Conservation (phyloP, 2,888 invertebrate genomes). For the Hyalella azteca region DNA sequence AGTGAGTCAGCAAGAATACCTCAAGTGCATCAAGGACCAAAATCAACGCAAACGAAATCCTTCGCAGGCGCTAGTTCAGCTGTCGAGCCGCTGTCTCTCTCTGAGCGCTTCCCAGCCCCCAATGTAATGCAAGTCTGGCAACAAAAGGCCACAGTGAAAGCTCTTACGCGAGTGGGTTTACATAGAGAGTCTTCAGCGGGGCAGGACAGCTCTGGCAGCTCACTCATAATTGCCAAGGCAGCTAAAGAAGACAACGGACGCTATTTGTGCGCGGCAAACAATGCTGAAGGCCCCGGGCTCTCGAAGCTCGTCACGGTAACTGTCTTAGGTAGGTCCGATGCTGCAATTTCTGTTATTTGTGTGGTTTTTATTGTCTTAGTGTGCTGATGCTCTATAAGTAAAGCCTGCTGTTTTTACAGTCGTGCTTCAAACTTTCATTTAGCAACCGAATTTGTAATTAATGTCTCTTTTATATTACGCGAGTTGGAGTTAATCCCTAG, state of each 20-base stretch:
- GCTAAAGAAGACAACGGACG: constrained; percentile 93
- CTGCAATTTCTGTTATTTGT: no score
- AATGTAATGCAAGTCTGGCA: neutral
- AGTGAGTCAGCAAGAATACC: neutral
- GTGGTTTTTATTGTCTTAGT: no score
- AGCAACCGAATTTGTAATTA: no score
- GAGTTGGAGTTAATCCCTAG: no score
- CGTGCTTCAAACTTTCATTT: no score
- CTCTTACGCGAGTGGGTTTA: neutral
- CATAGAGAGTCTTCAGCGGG: neutral
- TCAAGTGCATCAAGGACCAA: neutral
- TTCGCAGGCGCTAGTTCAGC: neutral
- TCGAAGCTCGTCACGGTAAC: constrained; percentile 92
- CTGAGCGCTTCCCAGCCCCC: neutral
- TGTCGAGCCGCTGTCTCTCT: neutral
- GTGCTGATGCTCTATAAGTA: no score
- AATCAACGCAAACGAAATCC: neutral
- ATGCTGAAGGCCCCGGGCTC: constrained; percentile 91
- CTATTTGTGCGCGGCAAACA: constrained; percentile 93
- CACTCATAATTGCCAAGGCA: constrained; percentile 84
- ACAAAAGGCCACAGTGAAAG: neutral
- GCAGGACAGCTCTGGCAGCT: constrained; percentile 76
- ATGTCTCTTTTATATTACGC: no score
- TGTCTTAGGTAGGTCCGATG: constrained; percentile 76
- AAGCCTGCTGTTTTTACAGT: no score